A percentile compares a stretch with the other conserved stretches of the same genome.
These are phyloP conservation scores for Puma concolor DNA, from an alignment of 2,113 vertebrate genomes.

Conservation along the genomic window DNA sequence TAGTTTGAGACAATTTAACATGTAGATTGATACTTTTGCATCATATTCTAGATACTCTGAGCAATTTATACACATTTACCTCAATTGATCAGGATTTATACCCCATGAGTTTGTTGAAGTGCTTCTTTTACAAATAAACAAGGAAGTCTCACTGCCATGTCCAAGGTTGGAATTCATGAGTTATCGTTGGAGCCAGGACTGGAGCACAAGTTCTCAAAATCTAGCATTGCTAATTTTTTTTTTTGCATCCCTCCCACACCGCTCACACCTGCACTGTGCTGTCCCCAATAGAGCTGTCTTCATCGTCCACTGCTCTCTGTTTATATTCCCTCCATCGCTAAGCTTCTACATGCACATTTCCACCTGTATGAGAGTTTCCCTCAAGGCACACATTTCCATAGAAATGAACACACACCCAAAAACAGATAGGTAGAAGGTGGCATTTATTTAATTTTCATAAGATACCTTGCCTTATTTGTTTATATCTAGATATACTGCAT, in stretches of 20 bases:
- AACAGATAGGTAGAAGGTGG: neutral
- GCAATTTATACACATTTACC: neutral
- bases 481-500: neutral
- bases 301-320: neutral
- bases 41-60: neutral
- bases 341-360: neutral
- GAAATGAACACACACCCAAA: neutral
- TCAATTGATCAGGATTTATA: neutral
- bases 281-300: neutral
- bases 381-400: neutral
- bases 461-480: neutral
- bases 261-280: rapidly evolving
- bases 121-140: neutral
- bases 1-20: neutral
- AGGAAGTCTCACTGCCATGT: neutral
- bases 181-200: neutral
- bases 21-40: neutral
- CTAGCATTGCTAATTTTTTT: neutral
- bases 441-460: slow-evolving; percentile 59
- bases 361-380: neutral
- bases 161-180: neutral
- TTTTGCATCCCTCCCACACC: neutral
- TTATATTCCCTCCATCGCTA: neutral
- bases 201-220: neutral
- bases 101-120: neutral